Base-by-base conservation (phyloP, 2,888 invertebrate genomes). In the Frankliniella fusca region DNA sequence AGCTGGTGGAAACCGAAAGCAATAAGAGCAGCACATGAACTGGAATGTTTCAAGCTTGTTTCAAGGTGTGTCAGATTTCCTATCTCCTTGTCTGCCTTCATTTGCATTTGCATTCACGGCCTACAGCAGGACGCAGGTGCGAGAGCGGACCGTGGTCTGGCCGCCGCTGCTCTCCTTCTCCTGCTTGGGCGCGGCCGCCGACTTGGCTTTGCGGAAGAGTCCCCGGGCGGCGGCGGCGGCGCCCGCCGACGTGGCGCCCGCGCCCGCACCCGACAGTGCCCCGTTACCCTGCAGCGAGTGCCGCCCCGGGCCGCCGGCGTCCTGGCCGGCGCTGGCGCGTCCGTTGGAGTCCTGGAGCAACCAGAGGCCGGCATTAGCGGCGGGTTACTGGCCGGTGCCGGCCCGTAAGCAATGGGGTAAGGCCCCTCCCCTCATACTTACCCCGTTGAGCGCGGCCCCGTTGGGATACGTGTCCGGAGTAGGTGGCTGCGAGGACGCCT, bases 181-280 rank as follows among this genome's bases (percentile, higher is more conserved):
- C 70, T 70, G 70, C 70, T 70, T 70, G 23, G 70, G 70, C 23
- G 70, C 3, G 27, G 70, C 70, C 3, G 70, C 70, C 9, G 70
- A 76, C 70, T 76, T 76, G 70, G 70, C 70, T 27, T 76, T 76
- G 27, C 70, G 70, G 70, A 76, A 76, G 23, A 76, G 70, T 27
- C n/a, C 23, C 70, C 70, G 27, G 23, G 23, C 70, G 27, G 70
- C 70, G 5, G n/a, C 23, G 23, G 70, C 70, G 54, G 70, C 3
- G 27, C 27, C 70, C 3, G 70, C 70, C 9, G 70, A 76, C 70
- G 27, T 76, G 70, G 70, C 70, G 23, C 11, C 70, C 7, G 70
- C 70, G 5, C 23, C 23, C 9, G 70, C 70, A 15, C 15, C 54
- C 15, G 54, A 5, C 18, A 54, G 18, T 12, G 54, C 18, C 54